Base-by-base conservation (phyloP, 2,888 invertebrate species). In the Campopleginae sp. region DNA sequence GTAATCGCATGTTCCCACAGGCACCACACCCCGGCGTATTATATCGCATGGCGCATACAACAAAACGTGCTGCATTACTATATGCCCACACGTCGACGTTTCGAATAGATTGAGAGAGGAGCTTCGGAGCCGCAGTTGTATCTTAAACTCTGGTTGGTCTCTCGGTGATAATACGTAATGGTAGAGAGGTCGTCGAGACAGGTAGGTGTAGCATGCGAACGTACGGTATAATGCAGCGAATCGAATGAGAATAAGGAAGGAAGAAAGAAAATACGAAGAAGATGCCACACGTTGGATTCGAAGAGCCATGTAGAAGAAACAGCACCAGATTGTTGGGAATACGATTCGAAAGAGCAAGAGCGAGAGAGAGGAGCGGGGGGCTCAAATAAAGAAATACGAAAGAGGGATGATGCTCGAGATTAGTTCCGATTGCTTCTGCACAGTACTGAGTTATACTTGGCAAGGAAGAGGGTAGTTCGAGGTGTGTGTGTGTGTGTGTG, bases 371-470 rank as follows among this genome's bases (percentile, higher is more conserved):
- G n/a, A 68, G 68, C 70, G 46, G 42, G 14, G 48, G 68, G 31
- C 27, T 70, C 31, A 71, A 80, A 80, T 71, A 77, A 82, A 81
- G 83, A 75, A 81, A 78, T 66, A 72, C 66, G 78, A 80, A 84
- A 68, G 76, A 76, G 76, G 84, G 85, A 88, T 88, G 90, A 89
- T 89, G 89, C 88, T 87, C 89, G 90, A 90, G 92, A 93, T 93
- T 92, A 92, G 92, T 92, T 91, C 90, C 92, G 91, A 92, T 92
- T 92, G 92, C 90, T 87, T 87, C 90, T 88, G 87, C 82, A 85
- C 85, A 87, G 87, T 74, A 82, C 88, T 87, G 90, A 90, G 89
- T 92, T 91, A 90, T 91, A 90, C 77, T 81, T 84, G 66, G 90
- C 23, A 33, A 33, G 42, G 31, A 33, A 89, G 91, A 89, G 89